Evolutionary conservation across 2,113 vertebrate genomes (phyloP).

Genomic region (Brevimyrus niger): DNA sequence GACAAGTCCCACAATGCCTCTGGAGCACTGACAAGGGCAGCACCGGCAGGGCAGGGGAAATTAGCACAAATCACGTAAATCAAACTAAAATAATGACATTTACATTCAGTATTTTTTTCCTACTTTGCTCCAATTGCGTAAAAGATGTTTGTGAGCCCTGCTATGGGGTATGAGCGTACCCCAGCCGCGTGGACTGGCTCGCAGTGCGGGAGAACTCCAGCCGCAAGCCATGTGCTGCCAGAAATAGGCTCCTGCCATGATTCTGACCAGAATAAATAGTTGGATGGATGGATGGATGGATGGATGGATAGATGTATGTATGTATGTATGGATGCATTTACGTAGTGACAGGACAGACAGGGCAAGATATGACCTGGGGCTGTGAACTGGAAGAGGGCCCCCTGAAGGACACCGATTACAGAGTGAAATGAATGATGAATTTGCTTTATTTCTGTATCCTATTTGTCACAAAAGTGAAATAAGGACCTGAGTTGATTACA

Average conservation of each 20-base stretch:
- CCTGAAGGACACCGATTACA: background rate
- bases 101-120: background rate
- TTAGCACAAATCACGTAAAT: background rate
- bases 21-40: background rate
- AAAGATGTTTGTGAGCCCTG: background rate
- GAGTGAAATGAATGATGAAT: background rate
- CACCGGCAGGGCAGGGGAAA: background rate
- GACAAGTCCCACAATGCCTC: background rate
- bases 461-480: no score
- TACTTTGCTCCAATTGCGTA: background rate
- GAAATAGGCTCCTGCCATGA: background rate
- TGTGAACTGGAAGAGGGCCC: background rate
- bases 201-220: background rate
- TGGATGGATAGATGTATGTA: background rate
- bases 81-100: background rate
- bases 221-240: background rate
- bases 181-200: background rate
- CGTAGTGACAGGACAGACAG: background rate
- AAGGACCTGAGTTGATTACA: no score
- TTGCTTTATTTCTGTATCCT: background rate
- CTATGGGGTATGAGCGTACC: no score
- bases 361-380: background rate
- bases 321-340: background rate
- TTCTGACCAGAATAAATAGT: background rate
- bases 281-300: background rate